phyloP scores from a whole-genome alignment of 1,140 invertebrate species.

The Bombus confusus region DNA sequence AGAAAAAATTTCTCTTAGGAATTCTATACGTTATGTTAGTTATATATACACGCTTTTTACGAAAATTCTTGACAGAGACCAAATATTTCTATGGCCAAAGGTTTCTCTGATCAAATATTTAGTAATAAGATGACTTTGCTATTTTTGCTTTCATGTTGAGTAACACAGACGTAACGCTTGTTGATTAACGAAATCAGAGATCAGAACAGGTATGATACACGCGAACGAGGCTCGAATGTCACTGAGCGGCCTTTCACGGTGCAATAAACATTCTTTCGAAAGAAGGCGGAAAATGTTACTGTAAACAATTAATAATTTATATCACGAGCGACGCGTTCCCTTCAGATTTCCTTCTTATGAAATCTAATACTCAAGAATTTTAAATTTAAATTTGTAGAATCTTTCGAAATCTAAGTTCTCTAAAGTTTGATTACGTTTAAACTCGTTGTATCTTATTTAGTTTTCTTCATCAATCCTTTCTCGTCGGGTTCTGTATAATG shows the following conservation, averaged over 20 bases:
- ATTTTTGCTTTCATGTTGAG: not conserved
- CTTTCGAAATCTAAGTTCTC: constrained; percentile 6
- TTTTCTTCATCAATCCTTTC: not conserved
- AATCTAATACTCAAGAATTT: not conserved
- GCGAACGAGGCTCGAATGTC: constrained; percentile 35
- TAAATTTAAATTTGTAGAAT: not conserved
- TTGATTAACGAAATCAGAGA: constrained; percentile 40
- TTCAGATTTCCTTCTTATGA: not conserved
- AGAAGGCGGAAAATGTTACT: not conserved
- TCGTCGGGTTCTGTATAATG: not conserved
- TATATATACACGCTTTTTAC: not conserved
- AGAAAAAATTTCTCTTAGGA: not conserved
- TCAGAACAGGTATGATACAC: constrained; percentile 1
- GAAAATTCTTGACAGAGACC: not conserved
- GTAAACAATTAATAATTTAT: constrained; percentile 40
- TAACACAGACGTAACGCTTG: not conserved
- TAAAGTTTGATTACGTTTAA: not conserved
- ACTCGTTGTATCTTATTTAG: not conserved
- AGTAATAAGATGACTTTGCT: not conserved
- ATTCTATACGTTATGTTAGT: not conserved
- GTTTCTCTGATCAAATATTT: not conserved
- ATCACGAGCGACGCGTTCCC: not conserved
- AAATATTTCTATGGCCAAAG: no score
- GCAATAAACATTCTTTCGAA: constrained; percentile 21
- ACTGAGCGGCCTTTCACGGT: constrained; percentile 39